These are phyloP conservation scores for Takifugu ocellatus DNA, from an alignment of 2,797 vertebrate species.

Conservation along the genomic window DNA sequence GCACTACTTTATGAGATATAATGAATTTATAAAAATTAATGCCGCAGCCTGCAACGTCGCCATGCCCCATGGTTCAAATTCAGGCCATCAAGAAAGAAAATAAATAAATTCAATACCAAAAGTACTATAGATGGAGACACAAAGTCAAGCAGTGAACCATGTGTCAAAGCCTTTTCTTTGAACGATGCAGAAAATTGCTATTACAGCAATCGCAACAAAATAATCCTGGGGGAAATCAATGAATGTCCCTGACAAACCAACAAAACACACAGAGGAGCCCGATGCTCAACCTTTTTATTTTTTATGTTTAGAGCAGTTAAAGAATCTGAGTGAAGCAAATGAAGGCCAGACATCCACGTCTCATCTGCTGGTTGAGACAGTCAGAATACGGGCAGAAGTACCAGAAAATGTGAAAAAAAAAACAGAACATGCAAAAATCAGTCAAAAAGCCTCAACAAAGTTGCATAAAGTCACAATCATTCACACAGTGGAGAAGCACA, in stretches of 20 bases:
- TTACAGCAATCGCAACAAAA: slow-evolving; percentile 14
- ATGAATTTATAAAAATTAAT: no score
- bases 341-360: no score
- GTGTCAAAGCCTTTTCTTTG: slow-evolving; percentile 6
- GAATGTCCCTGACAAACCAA: slow-evolving; percentile 6
- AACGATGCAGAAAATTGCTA: slow-evolving; percentile 1
- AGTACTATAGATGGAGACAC: neutral
- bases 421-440: no score
- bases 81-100: no score
- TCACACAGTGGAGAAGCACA: no score
- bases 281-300: slow-evolving; percentile 8
- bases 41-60: no score
- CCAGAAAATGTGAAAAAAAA: no score
- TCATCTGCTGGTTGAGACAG: neutral
- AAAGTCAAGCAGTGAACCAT: slow-evolving; percentile 1
- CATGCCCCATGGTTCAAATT: no score
- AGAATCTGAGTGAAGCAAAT: slow-evolving; percentile 3
- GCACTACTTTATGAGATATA: no score
- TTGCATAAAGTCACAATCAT: no score
- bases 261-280: slow-evolving; percentile 12
- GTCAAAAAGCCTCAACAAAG: no score
- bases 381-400: neutral
- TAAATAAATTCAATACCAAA: neutral
- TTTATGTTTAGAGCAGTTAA: slow-evolving; percentile 11
- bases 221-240: slow-evolving; percentile 35